Evolutionary conservation across 2,113 vertebrate species (phyloP).

Genomic region (Seriola dumerili): DNA sequence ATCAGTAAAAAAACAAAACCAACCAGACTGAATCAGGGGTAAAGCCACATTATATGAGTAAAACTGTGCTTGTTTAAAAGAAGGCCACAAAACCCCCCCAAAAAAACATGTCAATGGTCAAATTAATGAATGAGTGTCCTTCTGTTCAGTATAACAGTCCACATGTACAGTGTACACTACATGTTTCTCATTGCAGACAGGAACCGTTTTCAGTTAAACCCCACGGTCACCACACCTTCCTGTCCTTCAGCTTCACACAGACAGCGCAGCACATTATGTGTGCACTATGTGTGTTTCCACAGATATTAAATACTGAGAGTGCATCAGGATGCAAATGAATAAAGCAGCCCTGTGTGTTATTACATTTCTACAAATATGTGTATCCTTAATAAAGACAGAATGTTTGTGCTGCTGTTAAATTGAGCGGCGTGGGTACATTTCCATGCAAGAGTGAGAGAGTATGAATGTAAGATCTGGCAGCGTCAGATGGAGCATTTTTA

Average conservation of each 20-base stretch:
- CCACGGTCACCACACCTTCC: conserved; percentile 2
- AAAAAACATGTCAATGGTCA: conserved; percentile 11
- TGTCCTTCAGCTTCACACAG: conserved; percentile 27
- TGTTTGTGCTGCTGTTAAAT: conserved; percentile 50
- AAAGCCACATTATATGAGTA: background rate
- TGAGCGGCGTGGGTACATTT: conserved; percentile 51
- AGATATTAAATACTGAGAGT: conserved; percentile 9
- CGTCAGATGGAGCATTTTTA: conserved; percentile 53
- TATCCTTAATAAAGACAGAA: conserved; percentile 40
- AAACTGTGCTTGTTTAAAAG: background rate
- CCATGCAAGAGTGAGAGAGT: conserved; percentile 54
- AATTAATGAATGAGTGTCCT: conserved; percentile 13
- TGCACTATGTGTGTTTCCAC: background rate
- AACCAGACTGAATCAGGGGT: background rate
- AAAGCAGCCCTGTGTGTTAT: conserved; percentile 17
- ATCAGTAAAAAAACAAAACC: conserved; percentile 15
- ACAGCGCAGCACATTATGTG: conserved; percentile 9
- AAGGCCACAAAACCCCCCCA: background rate
- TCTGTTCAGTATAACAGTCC: conserved; percentile 7
- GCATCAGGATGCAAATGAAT: conserved; percentile 49
- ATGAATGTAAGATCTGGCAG: conserved; percentile 58
- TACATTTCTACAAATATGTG: conserved; percentile 50
- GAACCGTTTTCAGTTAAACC: conserved; percentile 26
- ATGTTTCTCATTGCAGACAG: background rate
- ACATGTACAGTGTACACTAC: background rate